Evolutionary conservation across 2,888 invertebrate species (phyloP).

Genomic region (Leptinotarsa juncta): DNA sequence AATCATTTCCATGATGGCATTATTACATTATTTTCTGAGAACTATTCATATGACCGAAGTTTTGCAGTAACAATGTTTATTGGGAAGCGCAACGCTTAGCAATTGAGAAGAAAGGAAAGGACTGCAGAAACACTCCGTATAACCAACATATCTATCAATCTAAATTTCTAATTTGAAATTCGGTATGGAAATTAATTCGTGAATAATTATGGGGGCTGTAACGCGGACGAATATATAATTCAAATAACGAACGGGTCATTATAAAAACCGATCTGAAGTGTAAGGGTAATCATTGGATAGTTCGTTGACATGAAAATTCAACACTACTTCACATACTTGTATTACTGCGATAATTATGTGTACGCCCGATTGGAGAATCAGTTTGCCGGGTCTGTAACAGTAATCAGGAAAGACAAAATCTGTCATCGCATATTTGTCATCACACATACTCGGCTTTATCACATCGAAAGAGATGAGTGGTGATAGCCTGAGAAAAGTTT

Average conservation of each 20-base stretch:
- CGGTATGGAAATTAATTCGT: conserved; percentile 15
- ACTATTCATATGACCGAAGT: too few relatives aligned
- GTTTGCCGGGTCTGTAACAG: not conserved
- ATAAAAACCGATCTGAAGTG: not conserved
- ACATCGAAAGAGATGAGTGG: too few relatives aligned
- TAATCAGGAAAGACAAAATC: not conserved
- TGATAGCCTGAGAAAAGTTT: too few relatives aligned
- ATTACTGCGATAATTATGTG: not conserved
- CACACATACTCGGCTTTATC: not conserved
- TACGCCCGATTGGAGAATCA: not conserved
- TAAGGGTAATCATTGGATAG: not conserved
- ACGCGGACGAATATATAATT: not conserved
- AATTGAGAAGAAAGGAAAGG: too few relatives aligned
- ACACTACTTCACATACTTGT: not conserved
- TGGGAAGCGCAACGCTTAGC: too few relatives aligned
- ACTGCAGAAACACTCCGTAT: not conserved
- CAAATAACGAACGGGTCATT: conserved; percentile 7
- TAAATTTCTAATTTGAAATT: not conserved
- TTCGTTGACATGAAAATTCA: conserved; percentile 6
- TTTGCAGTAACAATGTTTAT: too few relatives aligned
- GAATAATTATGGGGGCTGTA: conserved; percentile 10
- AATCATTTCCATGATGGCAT: too few relatives aligned
- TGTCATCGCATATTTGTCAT: not conserved
- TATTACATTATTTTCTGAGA: too few relatives aligned
- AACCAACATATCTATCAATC: not conserved